Percentiles rank a stretch among this genome's conserved stretches.
phyloP scores from a whole-genome alignment of 2,888 invertebrate species.

The Microctonus aethiopoides region DNA sequence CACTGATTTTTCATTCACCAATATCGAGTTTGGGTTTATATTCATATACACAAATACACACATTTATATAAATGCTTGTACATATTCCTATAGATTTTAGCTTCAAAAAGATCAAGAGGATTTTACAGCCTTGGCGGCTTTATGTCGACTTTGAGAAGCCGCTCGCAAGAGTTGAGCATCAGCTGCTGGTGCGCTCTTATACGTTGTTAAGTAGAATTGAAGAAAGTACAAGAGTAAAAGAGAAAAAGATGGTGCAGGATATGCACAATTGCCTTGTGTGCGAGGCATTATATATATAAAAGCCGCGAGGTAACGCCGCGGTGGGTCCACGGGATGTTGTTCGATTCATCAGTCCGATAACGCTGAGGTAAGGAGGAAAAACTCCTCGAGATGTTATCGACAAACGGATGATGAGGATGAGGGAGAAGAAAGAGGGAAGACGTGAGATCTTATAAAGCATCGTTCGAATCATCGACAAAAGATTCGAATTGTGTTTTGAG shows the following conservation, averaged over 20 bases:
- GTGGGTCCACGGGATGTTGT: slow-evolving; percentile 32
- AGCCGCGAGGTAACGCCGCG: slow-evolving; percentile 27
- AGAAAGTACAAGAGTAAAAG: slow-evolving; percentile 19
- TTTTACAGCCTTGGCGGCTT: slow-evolving; percentile 7
- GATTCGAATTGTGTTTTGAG: neutral
- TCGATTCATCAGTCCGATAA: slow-evolving; percentile 34
- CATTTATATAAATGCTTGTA: neutral
- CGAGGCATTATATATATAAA: neutral
- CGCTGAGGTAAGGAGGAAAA: slow-evolving; percentile 5
- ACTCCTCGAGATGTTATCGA: slow-evolving; percentile 28
- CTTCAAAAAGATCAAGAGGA: neutral
- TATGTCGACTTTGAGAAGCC: slow-evolving; percentile 9
- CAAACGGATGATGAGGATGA: neutral
- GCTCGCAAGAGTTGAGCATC: neutral
- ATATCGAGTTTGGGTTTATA: too few relatives aligned
- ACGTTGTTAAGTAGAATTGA: neutral
- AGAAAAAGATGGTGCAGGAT: neutral
- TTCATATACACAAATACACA: neutral
- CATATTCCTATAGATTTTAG: too few relatives aligned
- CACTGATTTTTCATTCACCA: slow-evolving; percentile 3
- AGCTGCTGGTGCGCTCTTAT: neutral
- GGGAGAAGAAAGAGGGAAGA: neutral
- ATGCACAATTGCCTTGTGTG: neutral
- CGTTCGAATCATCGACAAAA: slow-evolving; percentile 26
- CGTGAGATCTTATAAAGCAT: slow-evolving; percentile 13